Evolutionary conservation across 2,888 invertebrate species (phyloP).

Genomic region (Acleris laterana): DNA sequence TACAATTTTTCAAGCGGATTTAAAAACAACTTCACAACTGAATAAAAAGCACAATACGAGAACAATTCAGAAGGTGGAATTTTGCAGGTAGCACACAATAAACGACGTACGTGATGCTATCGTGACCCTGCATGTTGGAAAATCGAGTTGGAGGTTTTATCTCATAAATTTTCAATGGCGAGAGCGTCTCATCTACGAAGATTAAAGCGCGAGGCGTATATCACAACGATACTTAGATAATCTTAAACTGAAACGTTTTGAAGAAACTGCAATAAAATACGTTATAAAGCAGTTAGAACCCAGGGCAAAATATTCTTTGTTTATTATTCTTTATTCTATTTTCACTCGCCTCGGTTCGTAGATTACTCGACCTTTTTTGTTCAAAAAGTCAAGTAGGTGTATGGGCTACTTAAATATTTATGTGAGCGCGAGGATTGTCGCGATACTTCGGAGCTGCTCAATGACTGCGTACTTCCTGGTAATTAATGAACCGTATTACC

Average conservation of each 20-base stretch:
- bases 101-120: not conserved
- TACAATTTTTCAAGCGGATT: not conserved
- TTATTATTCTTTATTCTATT: constrained; percentile 37
- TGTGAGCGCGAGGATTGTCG: constrained; percentile 47
- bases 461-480: not conserved
- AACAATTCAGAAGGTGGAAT: not conserved
- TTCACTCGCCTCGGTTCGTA: constrained; percentile 29
- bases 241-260: not conserved
- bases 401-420: constrained; percentile 53
- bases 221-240: constrained; percentile 17
- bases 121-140: not conserved
- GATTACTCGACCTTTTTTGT: constrained; percentile 45
- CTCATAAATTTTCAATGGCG: constrained; percentile 16
- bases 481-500: not conserved
- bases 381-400: constrained; percentile 49
- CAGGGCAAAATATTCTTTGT: constrained; percentile 19
- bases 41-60: too few species aligned
- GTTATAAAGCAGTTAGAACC: constrained; percentile 7
- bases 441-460: constrained; percentile 37
- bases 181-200: constrained; percentile 1
- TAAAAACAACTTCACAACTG: not conserved
- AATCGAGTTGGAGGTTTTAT: constrained; percentile 4
- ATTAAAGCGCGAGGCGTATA: constrained; percentile 3
- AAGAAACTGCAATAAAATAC: constrained; percentile 13
- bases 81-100: not conserved